Percentiles rank a stretch among this genome's conserved stretches.
Conservation (phyloP, 2,113 vertebrate species). For the Uria aalge region DNA sequence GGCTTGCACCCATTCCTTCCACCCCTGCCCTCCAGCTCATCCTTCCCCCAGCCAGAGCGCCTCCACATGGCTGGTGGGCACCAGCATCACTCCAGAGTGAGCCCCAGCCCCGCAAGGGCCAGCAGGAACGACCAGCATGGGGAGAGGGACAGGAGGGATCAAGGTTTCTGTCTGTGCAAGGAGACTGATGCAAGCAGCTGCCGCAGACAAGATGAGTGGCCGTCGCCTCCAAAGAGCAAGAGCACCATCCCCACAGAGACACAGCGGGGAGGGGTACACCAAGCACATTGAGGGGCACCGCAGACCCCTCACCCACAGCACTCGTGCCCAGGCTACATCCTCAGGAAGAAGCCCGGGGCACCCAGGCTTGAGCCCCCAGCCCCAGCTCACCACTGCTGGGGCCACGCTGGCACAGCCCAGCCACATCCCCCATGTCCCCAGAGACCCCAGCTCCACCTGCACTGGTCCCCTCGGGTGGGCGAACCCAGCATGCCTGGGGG, state of each 20-base stretch:
- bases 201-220: fast-evolving
- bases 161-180: not conserved
- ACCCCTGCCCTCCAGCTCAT: not conserved
- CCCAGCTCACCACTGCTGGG: not conserved
- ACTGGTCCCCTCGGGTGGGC: fast-evolving
- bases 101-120: fast-evolving
- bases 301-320: not conserved
- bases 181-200: not conserved
- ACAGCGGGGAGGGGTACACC: not conserved
- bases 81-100: not conserved
- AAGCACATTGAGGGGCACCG: fast-evolving
- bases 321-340: not conserved
- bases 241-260: not conserved
- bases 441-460: not conserved
- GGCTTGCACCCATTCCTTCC: not conserved
- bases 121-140: not conserved
- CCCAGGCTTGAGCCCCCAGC: not conserved
- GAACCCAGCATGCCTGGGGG: not conserved
- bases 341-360: not conserved
- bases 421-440: not conserved
- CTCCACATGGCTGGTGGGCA: not conserved
- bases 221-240: not conserved
- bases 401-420: not conserved
- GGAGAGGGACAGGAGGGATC: not conserved
- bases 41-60: not conserved